Evolutionary conservation across 2,113 vertebrate species (phyloP), one percentile per base, ranked within the genome.

Genomic region (Indicator maculatus): DNA sequence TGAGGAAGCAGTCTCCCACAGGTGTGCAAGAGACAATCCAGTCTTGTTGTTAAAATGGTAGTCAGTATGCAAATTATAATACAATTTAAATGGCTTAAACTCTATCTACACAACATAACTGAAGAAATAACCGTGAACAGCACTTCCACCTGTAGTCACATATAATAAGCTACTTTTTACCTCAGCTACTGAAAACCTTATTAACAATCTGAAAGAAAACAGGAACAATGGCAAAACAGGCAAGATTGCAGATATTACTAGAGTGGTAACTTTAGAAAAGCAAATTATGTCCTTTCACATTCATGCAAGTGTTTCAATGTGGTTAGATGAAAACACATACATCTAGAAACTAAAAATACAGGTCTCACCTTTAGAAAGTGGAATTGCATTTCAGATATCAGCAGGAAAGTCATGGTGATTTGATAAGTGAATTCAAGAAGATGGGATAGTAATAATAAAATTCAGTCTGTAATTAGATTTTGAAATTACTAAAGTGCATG

Each of bases 381-480:
- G 11, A 78, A 71, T 33, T 71, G 8, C 0, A 1, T 90, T 92
- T 85, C 21, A 75, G n/a, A 8, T 39, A 65, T 47, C 33, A 83
- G 5, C 56, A 66, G 28, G 12, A 56, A 92, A 83, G 24, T 21
- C 12, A 13, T 4, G 9, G 14, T n/a, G 44, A 88, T 80, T 83
- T 70, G 31, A 28, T 60, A 83, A 74, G 27, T 52, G 33, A 79
- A 18, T 58, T 50, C n/a, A 85, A 13, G 50, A 86, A 26, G 15
- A 45, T 69, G 30, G 36, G n/a, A 56, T 18, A 12, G 15, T 38
- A 86, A 56, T 60, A 69, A 39, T 59, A 8, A 55, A 56, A 67
- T 90, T 76, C 39, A 47, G 16, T 41, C 15, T 77, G 23, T 74
- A 84, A 47, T 89, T 87, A 85, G 26, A 61, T 86, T 86, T 80